Percentiles rank a stretch among this genome's conserved stretches.
Evolutionary conservation across 2,797 vertebrate species (phyloP).

Genomic region (Alosa sapidissima): DNA sequence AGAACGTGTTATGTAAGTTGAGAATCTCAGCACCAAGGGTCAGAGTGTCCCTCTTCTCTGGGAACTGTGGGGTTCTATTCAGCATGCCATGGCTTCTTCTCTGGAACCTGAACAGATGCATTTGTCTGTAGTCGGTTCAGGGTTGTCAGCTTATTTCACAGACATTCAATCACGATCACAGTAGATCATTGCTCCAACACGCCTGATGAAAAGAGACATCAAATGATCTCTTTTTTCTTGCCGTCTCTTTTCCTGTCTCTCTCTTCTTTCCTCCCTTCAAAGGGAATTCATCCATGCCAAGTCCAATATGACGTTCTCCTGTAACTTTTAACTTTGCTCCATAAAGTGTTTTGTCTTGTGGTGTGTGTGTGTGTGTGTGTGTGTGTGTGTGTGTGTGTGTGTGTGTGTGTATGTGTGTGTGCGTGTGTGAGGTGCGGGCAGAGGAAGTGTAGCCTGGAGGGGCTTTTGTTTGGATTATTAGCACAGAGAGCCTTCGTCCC

Average conservation of each 20-base stretch:
- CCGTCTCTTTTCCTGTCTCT: neutral
- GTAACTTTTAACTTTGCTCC: constrained; percentile 48
- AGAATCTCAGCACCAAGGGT: neutral
- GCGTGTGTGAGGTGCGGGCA: neutral
- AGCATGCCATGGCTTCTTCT: neutral
- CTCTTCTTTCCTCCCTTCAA: constrained; percentile 40
- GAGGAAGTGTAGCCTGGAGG: constrained; percentile 30
- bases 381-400: neutral
- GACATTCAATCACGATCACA: constrained; percentile 1
- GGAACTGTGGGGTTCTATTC: neutral
- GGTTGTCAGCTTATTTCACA: neutral
- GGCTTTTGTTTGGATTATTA: constrained; percentile 47
- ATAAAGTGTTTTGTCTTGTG: constrained; percentile 50
- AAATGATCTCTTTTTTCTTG: neutral
- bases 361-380: constrained; percentile 14
- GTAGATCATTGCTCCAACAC: constrained; percentile 42
- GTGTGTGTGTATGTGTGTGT: neutral
- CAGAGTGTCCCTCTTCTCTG: neutral
- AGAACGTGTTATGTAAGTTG: neutral
- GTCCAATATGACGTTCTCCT: constrained; percentile 52
- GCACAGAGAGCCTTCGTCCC: constrained; percentile 38
- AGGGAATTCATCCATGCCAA: constrained; percentile 46
- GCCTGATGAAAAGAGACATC: constrained; percentile 48
- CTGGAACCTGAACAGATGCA: neutral
- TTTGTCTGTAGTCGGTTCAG: neutral